A percentile compares a stretch with the other conserved stretches of the same genome.
These are phyloP conservation scores for Neomicropteryx cornuta DNA, from an alignment of 1,140 invertebrate genomes.

Conservation along the genomic window DNA sequence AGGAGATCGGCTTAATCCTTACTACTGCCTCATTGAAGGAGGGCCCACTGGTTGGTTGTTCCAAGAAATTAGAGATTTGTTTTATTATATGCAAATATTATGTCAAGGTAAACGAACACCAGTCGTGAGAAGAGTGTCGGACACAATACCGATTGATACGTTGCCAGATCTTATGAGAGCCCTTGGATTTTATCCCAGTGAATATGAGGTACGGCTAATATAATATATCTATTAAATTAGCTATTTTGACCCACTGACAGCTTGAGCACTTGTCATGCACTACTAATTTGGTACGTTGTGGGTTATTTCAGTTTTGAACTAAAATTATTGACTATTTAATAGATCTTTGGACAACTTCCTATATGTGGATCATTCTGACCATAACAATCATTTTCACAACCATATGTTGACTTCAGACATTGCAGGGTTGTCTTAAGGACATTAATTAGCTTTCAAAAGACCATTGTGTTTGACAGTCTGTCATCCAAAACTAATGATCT, in stretches of 20 bases:
- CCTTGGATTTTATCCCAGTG: constrained; percentile 61
- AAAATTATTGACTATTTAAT: too few species aligned
- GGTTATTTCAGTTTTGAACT: too few species aligned
- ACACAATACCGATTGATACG: constrained; percentile 47
- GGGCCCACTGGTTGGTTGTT: constrained; percentile 51
- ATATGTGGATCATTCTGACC: too few species aligned
- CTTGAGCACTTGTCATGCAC: too few species aligned
- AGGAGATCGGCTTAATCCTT: constrained; percentile 43
- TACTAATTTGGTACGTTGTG: too few species aligned
- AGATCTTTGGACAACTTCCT: too few species aligned
- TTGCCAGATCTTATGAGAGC: constrained; percentile 60
- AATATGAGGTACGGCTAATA: constrained; percentile 48
- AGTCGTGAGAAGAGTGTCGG: constrained; percentile 40
- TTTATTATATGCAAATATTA: constrained; percentile 62
- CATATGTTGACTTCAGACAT: too few species aligned
- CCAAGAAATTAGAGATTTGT: constrained; percentile 56
- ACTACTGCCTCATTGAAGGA: constrained; percentile 44
- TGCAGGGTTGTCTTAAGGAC: too few species aligned
- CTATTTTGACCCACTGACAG: neutral
- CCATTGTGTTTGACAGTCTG: too few species aligned
- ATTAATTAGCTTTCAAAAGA: too few species aligned
- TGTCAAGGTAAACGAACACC: constrained; percentile 56
- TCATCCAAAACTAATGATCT: too few species aligned
- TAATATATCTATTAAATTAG: constrained; percentile 1
- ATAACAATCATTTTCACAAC: too few species aligned